Percentiles rank a stretch among this genome's conserved stretches.
Evolutionary conservation across 1,140 invertebrate genomes (phyloP).

Genomic region (Mactra quadrangularis): DNA sequence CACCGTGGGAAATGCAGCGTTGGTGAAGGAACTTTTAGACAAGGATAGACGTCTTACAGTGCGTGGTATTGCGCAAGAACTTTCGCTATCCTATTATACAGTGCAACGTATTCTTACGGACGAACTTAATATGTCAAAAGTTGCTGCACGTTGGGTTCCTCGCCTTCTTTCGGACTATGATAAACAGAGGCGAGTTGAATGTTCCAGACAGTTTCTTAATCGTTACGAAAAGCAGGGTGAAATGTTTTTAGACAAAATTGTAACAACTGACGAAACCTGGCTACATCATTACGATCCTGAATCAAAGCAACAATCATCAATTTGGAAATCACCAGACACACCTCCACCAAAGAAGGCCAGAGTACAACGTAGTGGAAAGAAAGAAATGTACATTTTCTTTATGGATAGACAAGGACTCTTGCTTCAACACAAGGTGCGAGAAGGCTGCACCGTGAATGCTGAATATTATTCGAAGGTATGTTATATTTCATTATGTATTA

Average conservation of each 20-base stretch:
- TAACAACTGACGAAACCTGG: constrained; percentile 1
- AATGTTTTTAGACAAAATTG: background rate
- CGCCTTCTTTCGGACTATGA: no score
- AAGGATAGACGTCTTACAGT: no score
- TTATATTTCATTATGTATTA: background rate
- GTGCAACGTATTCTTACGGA: no score
- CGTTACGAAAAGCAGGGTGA: no score
- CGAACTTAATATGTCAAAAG: no score
- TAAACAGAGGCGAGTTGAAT: no score
- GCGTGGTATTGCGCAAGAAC: no score
- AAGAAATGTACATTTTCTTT: constrained; percentile 9
- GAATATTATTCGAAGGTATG: constrained; percentile 1
- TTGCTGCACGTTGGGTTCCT: no score
- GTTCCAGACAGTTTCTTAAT: no score
- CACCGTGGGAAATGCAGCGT: no score
- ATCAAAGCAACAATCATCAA: background rate
- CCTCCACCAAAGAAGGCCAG: constrained; percentile 15
- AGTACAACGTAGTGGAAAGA: background rate
- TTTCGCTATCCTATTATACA: no score
- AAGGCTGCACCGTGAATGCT: background rate
- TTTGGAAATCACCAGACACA: constrained; percentile 10
- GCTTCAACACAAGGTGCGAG: background rate
- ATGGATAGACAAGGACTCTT: constrained; percentile 7
- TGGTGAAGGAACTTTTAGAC: no score
- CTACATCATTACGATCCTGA: background rate